Conservation (phyloP, 2,888 invertebrate genomes). For the Idaea aversata region DNA sequence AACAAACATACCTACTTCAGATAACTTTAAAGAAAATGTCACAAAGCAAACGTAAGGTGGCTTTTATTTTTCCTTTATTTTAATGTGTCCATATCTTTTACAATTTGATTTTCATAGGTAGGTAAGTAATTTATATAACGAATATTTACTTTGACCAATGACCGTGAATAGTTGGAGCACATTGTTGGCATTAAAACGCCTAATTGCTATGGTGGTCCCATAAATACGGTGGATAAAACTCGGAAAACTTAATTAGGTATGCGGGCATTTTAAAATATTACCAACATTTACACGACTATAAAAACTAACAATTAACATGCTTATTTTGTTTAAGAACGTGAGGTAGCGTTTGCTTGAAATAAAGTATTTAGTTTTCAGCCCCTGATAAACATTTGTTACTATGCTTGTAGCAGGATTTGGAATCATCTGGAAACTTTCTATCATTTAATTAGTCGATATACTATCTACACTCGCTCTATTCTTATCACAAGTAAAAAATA, state of each 20-base stretch:
- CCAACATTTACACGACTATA: constrained; percentile 17
- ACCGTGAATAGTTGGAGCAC: constrained; percentile 17
- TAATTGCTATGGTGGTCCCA: constrained; percentile 60
- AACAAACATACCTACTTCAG: too few relatives aligned
- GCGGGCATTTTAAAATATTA: constrained; percentile 55
- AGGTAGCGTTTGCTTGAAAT: neutral
- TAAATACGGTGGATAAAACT: constrained; percentile 67
- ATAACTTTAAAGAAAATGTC: too few relatives aligned
- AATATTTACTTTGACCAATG: constrained; percentile 28
- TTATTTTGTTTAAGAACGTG: constrained; percentile 5
- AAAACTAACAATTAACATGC: constrained; percentile 20
- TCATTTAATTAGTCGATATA: too few relatives aligned
- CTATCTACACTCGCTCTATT: too few relatives aligned
- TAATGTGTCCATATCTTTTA: too few relatives aligned
- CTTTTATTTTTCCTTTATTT: too few relatives aligned
- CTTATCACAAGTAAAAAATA: too few relatives aligned
- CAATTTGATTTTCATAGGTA: neutral
- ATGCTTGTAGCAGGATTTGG: too few relatives aligned
- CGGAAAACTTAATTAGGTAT: constrained; percentile 52
- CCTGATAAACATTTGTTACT: neutral
- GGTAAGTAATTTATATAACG: neutral
- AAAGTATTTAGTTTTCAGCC: constrained; percentile 2
- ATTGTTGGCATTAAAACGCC: constrained; percentile 28
- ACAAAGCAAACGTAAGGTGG: too few relatives aligned
- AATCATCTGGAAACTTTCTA: too few relatives aligned